These are phyloP conservation scores for Euura lappo DNA, from an alignment of 1,140 invertebrate genomes.

Conservation along the genomic window DNA sequence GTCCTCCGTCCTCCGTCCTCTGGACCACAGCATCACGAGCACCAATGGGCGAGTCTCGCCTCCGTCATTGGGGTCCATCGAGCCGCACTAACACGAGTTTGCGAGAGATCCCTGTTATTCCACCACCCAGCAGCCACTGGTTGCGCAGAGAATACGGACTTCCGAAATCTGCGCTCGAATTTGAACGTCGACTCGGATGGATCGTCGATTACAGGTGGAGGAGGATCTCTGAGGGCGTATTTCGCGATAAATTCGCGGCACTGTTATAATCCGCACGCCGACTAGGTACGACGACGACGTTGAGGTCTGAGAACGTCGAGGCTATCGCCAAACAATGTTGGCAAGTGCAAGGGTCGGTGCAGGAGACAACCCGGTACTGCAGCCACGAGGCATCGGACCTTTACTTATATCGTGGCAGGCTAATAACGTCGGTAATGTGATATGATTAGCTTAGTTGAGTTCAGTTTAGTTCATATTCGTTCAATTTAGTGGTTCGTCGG, in stretches of 20 bases:
- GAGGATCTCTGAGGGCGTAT: no score
- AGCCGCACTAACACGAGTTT: neutral
- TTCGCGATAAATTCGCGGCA: neutral
- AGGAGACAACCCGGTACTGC: constrained; percentile 57
- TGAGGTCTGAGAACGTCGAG: no score
- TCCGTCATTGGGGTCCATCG: neutral
- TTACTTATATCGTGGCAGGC: constrained; percentile 60
- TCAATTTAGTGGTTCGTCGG: constrained; percentile 59
- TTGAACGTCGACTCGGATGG: no score
- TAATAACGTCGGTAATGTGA: constrained; percentile 62
- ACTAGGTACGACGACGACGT: no score
- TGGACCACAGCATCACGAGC: neutral
- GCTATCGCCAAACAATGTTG: no score
- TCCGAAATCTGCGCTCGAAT: no score
- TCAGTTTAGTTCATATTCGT: constrained; percentile 62
- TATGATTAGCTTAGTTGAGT: constrained; percentile 63
- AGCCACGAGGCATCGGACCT: constrained; percentile 53
- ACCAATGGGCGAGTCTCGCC: neutral
- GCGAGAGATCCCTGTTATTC: no score
- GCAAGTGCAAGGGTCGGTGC: constrained; percentile 50
- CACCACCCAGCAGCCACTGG: no score
- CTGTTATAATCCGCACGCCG: neutral
- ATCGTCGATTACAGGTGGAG: no score
- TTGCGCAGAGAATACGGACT: no score
- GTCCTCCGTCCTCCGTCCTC: neutral